Evolutionary conservation across 2,888 invertebrate species (phyloP).

Genomic region (Pecten maximus): DNA sequence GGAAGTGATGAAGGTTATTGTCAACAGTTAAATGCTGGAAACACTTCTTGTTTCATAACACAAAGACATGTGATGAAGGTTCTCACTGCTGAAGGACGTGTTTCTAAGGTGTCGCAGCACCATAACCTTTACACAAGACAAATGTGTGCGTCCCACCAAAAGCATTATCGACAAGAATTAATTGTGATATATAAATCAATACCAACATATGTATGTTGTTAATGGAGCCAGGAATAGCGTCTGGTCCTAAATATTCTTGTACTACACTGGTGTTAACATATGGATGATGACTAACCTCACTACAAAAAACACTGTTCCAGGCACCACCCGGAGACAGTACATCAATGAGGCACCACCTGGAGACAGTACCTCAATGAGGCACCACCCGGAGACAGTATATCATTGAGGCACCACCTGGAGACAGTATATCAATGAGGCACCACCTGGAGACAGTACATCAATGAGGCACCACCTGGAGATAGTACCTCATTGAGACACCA

Average conservation of each 20-base stretch:
- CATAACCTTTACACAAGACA: conserved; percentile 18
- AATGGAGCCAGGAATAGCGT: not conserved
- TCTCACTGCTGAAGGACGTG: not conserved
- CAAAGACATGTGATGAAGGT: not conserved
- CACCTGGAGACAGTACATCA: no score
- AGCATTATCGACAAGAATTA: conserved; percentile 13
- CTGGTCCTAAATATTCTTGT: not conserved
- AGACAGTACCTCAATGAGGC: no score
- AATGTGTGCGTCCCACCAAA: not conserved
- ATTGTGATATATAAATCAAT: conserved; percentile 33
- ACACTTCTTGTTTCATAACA: not conserved
- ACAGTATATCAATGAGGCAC: no score
- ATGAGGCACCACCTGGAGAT: no score
- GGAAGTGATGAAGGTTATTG: not conserved
- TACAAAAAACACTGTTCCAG: not conserved
- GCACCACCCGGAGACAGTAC: not conserved
- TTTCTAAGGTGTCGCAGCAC: not conserved
- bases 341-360: no score
- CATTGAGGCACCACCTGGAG: no score
- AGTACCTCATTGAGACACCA: no score
- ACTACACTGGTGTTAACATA: not conserved
- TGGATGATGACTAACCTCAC: not conserved
- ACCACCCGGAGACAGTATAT: no score
- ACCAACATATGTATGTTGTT: conserved; percentile 9
- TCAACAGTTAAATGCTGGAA: not conserved